A percentile compares a stretch with the other conserved stretches of the same genome.
Evolutionary conservation across 2,113 vertebrate genomes (phyloP).

Genomic region (Prunella himalayana): DNA sequence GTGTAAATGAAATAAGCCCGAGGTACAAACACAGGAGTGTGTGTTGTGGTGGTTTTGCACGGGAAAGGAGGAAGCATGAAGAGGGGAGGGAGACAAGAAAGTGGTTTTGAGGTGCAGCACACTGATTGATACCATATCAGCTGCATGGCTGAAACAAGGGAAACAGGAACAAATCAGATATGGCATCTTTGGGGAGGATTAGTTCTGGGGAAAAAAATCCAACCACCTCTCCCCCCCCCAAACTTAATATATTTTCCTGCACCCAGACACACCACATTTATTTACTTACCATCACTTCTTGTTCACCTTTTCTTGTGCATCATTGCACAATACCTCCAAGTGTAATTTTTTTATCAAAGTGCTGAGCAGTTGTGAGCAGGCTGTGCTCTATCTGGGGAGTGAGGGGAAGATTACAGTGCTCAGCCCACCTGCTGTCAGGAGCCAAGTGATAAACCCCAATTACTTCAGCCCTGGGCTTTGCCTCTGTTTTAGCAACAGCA

Average conservation of each 20-base stretch:
- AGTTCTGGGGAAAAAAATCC: not conserved
- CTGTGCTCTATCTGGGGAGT: not conserved
- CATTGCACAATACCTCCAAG: not conserved
- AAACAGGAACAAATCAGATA: not conserved
- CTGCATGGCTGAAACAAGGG: not conserved
- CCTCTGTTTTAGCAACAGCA: not conserved
- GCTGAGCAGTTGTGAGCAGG: not conserved
- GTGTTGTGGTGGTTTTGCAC: not conserved
- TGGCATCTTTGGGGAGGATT: not conserved
- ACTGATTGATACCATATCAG: not conserved
- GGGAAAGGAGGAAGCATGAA: not conserved
- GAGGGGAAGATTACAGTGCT: not conserved
- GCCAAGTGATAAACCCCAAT: not conserved
- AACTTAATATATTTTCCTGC: not conserved
- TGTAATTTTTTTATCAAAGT: not conserved
- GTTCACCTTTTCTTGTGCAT: not conserved
- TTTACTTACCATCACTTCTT: not conserved
- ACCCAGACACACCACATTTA: not conserved
- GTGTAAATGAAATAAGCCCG: not conserved
- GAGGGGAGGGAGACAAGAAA: not conserved
- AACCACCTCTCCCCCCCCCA: rapidly evolving
- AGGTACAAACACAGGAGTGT: not conserved
- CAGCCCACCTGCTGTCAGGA: not conserved
- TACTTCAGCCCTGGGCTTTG: not conserved
- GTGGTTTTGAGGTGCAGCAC: not conserved